Percentiles rank a stretch among this genome's conserved stretches.
Conservation (phyloP, 64 coral and sea anemone genomes). For the Pachyseris speciosa region DNA sequence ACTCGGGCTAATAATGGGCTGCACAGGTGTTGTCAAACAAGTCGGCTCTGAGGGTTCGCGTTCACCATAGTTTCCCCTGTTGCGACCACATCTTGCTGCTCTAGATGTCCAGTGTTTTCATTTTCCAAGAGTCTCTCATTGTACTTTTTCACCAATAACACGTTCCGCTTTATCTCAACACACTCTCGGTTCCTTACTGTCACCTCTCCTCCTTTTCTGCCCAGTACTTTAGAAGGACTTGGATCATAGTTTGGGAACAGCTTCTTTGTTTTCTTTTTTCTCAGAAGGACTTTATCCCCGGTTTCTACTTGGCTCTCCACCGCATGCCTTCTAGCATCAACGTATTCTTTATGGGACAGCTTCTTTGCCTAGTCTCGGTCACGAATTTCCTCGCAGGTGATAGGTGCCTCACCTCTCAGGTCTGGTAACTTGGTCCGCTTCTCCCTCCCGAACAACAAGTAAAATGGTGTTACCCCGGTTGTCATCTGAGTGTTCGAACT, state of each 20-base stretch:
- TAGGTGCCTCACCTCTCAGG: neutral
- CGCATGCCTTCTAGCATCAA: neutral
- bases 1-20: neutral
- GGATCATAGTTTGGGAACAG: neutral
- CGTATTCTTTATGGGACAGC: neutral
- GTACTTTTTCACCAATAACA: constrained; percentile 6
- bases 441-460: neutral
- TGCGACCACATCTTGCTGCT: neutral
- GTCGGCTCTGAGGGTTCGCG: neutral
- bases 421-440: neutral
- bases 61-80: neutral
- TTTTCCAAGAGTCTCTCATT: neutral
- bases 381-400: neutral
- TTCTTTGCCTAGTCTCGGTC: neutral
- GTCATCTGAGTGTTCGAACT: neutral
- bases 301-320: neutral
- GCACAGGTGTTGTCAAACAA: neutral
- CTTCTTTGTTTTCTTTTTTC: neutral
- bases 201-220: neutral
- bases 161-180: neutral
- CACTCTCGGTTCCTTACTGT: neutral
- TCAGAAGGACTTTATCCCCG: neutral
- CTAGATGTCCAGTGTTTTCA: neutral
- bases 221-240: neutral
- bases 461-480: neutral